Evolutionary conservation across 2,888 invertebrate species (phyloP).

Genomic region (Rotaria magnacalcarata): DNA sequence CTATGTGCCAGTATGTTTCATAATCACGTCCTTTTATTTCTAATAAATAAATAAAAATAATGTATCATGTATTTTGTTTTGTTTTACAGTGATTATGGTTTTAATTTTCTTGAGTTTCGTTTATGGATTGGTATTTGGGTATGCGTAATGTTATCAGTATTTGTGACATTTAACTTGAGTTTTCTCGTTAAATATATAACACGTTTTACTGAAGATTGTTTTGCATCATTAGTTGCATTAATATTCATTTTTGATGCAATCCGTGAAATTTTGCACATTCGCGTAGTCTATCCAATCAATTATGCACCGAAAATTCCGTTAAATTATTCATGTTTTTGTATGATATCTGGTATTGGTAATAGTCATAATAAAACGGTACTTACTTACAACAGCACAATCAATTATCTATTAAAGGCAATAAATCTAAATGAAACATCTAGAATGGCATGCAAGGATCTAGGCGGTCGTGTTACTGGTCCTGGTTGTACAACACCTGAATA

Average conservation of each 20-base stretch:
- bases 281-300: slow-evolving; percentile 8
- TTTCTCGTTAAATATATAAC: slow-evolving; percentile 55
- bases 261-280: slow-evolving; percentile 38
- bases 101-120: slow-evolving; percentile 52
- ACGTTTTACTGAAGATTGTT: slow-evolving; percentile 55
- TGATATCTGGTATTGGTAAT: too few species aligned
- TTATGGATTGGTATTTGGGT: slow-evolving; percentile 57
- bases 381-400: slow-evolving; percentile 39
- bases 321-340: background rate
- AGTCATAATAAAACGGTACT: slow-evolving; percentile 30
- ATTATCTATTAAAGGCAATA: background rate
- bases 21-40: background rate
- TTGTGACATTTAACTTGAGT: slow-evolving; percentile 53
- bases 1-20: slow-evolving; percentile 71
- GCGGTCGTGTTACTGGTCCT: background rate
- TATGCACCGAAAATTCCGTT: background rate
- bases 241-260: slow-evolving; percentile 53
- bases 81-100: slow-evolving; percentile 37
- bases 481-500: background rate
- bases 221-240: slow-evolving; percentile 53
- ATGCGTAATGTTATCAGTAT: slow-evolving; percentile 50
- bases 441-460: slow-evolving; percentile 47
- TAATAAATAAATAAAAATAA: too few species aligned
- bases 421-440: background rate
- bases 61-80: background rate